phyloP scores from a whole-genome alignment of 1,140 invertebrate genomes.

The Macrobrachium rosenbergii region DNA sequence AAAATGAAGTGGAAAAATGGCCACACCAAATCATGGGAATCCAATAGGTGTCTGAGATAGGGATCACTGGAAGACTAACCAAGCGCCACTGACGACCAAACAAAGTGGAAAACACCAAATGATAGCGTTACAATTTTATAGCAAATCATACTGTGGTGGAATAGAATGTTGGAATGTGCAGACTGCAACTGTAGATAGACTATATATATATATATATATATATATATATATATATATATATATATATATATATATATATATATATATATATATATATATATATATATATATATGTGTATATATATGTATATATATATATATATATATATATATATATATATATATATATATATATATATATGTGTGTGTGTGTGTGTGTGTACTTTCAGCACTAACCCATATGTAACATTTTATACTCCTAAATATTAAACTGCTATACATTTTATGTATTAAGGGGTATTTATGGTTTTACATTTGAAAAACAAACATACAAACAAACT shows the following conservation, averaged over 20 bases:
- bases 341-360: conserved; percentile 10
- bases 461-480: no score
- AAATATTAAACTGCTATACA: background rate
- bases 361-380: background rate
- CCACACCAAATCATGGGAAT: no score
- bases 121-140: no score
- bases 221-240: conserved; percentile 22
- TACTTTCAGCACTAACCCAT: background rate
- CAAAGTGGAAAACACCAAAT: no score
- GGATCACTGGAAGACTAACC: no score
- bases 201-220: background rate
- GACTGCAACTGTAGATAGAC: no score
- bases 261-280: background rate
- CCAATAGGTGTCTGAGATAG: no score
- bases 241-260: conserved; percentile 22
- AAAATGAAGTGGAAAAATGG: no score
- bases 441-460: background rate
- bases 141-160: no score
- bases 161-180: no score
- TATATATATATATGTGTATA: background rate
- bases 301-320: background rate
- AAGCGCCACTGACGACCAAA: no score
- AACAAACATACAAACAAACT: background rate
- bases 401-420: no score
- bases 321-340: conserved; percentile 15